Base-by-base conservation (phyloP, 2,797 vertebrate genomes). In the Malurus splendens region DNA sequence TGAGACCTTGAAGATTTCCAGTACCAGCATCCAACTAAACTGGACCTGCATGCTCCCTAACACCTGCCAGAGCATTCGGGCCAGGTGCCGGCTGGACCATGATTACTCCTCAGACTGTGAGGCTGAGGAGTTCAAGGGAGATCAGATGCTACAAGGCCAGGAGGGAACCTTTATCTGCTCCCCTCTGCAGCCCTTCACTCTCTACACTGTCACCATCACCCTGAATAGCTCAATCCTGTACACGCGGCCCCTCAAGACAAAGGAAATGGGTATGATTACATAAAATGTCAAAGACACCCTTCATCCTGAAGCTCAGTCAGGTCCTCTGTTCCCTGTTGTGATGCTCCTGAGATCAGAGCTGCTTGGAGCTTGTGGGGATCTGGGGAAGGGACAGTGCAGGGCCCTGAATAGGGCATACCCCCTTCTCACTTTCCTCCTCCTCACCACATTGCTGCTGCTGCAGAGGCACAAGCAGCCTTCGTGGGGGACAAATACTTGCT, bases 1-100 rank as follows among this genome's bases (percentile, higher is more conserved):
- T 1, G 65, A 14, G 4, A 76, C 56, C 13, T 16, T 64, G 60
- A 48, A 91, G 39, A 2, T 70, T 83, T 87, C 87, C 70, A 86
- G 81, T 73, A 94, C 65, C 56, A 93, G 65, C 70, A 86, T 94
- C 84, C 74, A 81, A 83, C 48, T 94, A 65, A 93, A 92, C 32
- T 94, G 93, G 93, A 87, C 57, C 57, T 92, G 93, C 62, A 62
- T 13, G 20, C 1, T 62, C 32, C 61, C 71, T 39, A 22, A 24
- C 2, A 10, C 11, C 17, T 92, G 90, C 36, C 32, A 81, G 33
- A 6, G 2, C 14, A 54, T 90, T 56, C 3, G 6, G 51, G 93
- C 89, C 55, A 76, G 1, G 3, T 94, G 93, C 51, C 68, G 33
- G 2, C 56, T 85, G 44, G 59, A 60, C 17, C 10, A 3, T 4